Conservation (phyloP, 2,888 invertebrate species). For the Pterobdella sp. region DNA sequence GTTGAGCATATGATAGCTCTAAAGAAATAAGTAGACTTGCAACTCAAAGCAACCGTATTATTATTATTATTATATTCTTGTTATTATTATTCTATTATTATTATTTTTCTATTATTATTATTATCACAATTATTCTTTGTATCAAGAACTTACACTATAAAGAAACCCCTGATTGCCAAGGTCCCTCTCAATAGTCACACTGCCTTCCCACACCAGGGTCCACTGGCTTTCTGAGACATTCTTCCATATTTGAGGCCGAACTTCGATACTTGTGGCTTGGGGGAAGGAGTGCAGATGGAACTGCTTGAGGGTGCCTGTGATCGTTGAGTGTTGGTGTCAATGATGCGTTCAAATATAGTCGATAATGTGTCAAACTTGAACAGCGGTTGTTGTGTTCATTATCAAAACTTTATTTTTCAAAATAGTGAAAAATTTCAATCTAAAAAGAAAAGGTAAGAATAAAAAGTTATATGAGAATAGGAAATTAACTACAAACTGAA, state of each 20-base stretch:
- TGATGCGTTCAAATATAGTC: not conserved
- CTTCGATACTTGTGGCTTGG: not conserved
- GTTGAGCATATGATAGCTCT: too few relatives aligned
- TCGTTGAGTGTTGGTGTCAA: not conserved
- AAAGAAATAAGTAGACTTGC: too few relatives aligned
- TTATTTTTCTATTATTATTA: not conserved
- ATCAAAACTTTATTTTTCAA: too few relatives aligned
- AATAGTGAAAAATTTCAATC: too few relatives aligned
- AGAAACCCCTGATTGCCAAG: not conserved
- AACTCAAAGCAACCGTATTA: not conserved
- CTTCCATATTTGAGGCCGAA: slow-evolving; percentile 21
- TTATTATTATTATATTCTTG: not conserved
- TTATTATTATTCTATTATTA: not conserved
- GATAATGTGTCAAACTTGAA: too few relatives aligned
- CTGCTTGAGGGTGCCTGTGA: not conserved
- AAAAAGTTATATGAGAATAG: too few relatives aligned
- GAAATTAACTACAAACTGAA: too few relatives aligned
- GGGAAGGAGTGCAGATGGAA: slow-evolving; percentile 21
- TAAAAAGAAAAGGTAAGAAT: too few relatives aligned
- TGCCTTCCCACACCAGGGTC: slow-evolving; percentile 18
- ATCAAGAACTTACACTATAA: slow-evolving; percentile 15
- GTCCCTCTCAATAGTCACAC: not conserved
- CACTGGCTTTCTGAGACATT: not conserved
- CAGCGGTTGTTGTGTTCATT: too few relatives aligned
- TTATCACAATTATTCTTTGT: not conserved